phyloP scores from a whole-genome alignment of 1,140 invertebrate genomes.

The Neodiprion lecontei region DNA sequence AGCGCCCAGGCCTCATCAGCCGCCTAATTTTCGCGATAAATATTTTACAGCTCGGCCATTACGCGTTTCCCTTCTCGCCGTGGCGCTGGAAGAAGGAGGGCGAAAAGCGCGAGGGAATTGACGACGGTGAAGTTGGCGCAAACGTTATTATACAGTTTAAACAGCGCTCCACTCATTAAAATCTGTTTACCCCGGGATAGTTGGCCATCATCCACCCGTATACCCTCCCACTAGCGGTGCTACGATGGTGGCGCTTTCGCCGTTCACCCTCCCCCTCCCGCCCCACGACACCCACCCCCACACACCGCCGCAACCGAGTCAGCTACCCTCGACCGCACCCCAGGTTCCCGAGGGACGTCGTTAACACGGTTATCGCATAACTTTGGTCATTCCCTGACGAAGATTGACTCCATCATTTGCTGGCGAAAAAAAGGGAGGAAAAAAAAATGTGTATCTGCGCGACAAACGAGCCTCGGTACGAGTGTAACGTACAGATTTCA shows the following conservation, averaged over 20 bases:
- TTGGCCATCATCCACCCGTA: conserved; percentile 8
- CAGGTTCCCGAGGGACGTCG: not conserved
- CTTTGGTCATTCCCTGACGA: conserved; percentile 4
- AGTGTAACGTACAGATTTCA: too few relatives aligned
- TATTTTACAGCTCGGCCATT: conserved; percentile 51
- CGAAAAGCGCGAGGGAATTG: conserved; percentile 22
- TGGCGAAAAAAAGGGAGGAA: not conserved
- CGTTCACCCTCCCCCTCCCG: not conserved
- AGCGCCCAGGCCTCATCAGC: conserved; percentile 43
- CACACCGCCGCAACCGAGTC: not conserved
- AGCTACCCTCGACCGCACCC: conserved; percentile 3
- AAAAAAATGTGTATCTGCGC: not conserved
- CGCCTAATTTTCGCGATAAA: conserved; percentile 52
- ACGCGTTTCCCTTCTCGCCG: conserved; percentile 6
- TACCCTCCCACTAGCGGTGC: not conserved
- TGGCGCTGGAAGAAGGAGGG: not conserved
- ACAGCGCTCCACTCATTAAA: conserved; percentile 46
- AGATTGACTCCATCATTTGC: conserved; percentile 7
- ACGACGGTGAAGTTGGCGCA: conserved; percentile 37
- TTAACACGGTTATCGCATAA: conserved; percentile 7
- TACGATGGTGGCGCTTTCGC: not conserved
- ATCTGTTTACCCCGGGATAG: conserved; percentile 42
- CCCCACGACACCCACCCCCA: not conserved
- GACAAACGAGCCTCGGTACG: too few relatives aligned
- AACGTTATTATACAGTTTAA: conserved; percentile 37